Percentiles rank a stretch among this genome's conserved stretches.
These are phyloP conservation scores for Sisyra terminalis DNA, from an alignment of 2,888 invertebrate species.

Conservation along the genomic window DNA sequence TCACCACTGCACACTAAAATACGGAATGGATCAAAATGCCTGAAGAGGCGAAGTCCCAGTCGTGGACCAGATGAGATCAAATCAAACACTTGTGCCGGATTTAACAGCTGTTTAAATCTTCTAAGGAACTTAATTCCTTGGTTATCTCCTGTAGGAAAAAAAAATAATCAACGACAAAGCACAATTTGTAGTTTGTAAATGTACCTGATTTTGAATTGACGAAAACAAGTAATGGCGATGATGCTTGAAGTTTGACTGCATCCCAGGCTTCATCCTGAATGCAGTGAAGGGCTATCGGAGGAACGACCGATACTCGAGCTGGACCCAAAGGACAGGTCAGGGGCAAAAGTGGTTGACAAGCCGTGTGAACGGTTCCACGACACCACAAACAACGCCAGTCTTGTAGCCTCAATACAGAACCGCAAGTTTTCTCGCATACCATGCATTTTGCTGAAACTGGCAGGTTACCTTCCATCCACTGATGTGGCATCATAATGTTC, in stretches of 20 bases:
- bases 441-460: slow-evolving; percentile 88
- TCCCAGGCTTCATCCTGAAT: slow-evolving; percentile 90
- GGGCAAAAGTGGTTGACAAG: slow-evolving; percentile 65
- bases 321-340: slow-evolving; percentile 76
- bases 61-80: slow-evolving; percentile 80
- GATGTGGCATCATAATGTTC: slow-evolving; percentile 90
- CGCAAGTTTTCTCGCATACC: slow-evolving; percentile 91
- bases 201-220: slow-evolving; percentile 88
- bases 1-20: slow-evolving; percentile 95
- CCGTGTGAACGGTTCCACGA: slow-evolving; percentile 78
- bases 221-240: slow-evolving; percentile 76
- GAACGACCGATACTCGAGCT: slow-evolving; percentile 81
- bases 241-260: slow-evolving; percentile 50
- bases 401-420: slow-evolving; percentile 86
- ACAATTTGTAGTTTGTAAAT: neutral
- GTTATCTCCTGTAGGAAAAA: slow-evolving; percentile 69
- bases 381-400: slow-evolving; percentile 98
- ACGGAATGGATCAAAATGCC: slow-evolving; percentile 89
- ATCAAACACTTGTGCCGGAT: slow-evolving; percentile 96
- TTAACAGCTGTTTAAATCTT: slow-evolving; percentile 85
- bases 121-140: slow-evolving; percentile 92
- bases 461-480: slow-evolving; percentile 95
- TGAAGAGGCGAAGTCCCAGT: slow-evolving; percentile 69
- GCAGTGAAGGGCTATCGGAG: slow-evolving; percentile 83
- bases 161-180: neutral